A percentile compares a stretch with the other conserved stretches of the same genome.
phyloP scores from a whole-genome alignment of 2,888 invertebrate genomes.

The Pheosia tremula region DNA sequence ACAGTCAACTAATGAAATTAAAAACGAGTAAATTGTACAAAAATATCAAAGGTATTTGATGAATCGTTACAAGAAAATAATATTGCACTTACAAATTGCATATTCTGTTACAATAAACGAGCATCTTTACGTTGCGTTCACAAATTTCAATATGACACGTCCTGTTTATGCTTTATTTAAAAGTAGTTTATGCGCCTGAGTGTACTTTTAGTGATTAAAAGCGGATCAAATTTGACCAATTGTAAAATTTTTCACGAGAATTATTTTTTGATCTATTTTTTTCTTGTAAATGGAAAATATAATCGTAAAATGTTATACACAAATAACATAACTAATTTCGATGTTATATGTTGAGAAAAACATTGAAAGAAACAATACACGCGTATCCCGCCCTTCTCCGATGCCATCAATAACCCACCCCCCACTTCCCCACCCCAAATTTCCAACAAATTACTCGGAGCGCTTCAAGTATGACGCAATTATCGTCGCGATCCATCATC shows the following conservation, averaged over 20 bases:
- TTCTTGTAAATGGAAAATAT: no score
- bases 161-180: conserved; percentile 25
- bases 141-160: conserved; percentile 36
- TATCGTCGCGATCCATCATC: conserved; percentile 80
- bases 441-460: conserved; percentile 65
- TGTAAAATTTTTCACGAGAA: not conserved
- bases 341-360: conserved; percentile 6
- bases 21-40: conserved; percentile 4
- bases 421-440: conserved; percentile 38
- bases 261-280: not conserved
- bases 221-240: conserved; percentile 11
- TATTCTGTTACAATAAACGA: conserved; percentile 43
- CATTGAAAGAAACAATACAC: conserved; percentile 46
- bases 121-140: conserved; percentile 29
- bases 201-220: conserved; percentile 9
- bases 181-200: conserved; percentile 23
- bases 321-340: not conserved
- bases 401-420: conserved; percentile 67
- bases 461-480: conserved; percentile 72
- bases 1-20: not conserved
- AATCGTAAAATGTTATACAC: no score
- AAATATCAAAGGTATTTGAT: conserved; percentile 10
- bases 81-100: conserved; percentile 52
- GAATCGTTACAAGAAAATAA: conserved; percentile 44
- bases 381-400: conserved; percentile 37